Percentiles rank a stretch among this genome's conserved stretches.
phyloP scores from a whole-genome alignment of 2,888 invertebrate genomes.

The Pristionchus mayeri region DNA sequence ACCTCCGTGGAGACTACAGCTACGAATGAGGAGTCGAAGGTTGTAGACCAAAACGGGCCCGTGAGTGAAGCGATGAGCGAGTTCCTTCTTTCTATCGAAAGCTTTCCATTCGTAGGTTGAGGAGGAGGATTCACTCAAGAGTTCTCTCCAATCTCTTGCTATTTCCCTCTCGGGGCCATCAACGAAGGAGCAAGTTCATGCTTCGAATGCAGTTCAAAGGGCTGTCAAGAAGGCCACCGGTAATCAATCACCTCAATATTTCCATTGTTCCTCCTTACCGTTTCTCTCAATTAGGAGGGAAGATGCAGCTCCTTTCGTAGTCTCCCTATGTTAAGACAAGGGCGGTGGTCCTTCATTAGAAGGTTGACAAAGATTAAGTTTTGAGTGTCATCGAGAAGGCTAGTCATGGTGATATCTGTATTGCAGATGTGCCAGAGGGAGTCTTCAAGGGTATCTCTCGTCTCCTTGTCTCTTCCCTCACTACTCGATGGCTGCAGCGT shows the following conservation, averaged over 20 bases:
- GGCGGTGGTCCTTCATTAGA: too few relatives aligned
- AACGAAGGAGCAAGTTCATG: constrained; percentile 24
- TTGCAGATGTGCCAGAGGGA: constrained; percentile 43
- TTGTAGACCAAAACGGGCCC: background rate
- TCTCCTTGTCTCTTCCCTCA: constrained; percentile 3
- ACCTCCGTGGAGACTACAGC: constrained; percentile 19
- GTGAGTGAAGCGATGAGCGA: background rate
- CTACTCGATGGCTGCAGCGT: constrained; percentile 27
- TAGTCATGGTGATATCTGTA: too few relatives aligned
- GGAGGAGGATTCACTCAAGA: constrained; percentile 46
- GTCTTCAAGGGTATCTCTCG: constrained; percentile 47
- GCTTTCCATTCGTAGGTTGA: background rate
- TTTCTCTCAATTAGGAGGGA: too few relatives aligned
- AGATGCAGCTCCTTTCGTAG: too few relatives aligned
- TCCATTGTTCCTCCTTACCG: background rate
- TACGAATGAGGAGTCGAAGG: constrained; percentile 22
- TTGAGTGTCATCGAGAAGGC: too few relatives aligned
- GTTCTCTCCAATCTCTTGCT: constrained; percentile 33
- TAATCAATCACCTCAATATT: background rate
- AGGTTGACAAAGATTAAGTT: too few relatives aligned
- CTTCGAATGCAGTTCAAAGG: background rate
- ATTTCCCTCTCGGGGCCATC: background rate
- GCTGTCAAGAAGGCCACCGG: constrained; percentile 26
- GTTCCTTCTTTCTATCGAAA: background rate
- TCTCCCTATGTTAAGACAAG: too few relatives aligned